Percentiles rank a stretch among this genome's conserved stretches.
Conservation (phyloP, 2,888 invertebrate genomes). For the Tricholauxania praeusta region DNA sequence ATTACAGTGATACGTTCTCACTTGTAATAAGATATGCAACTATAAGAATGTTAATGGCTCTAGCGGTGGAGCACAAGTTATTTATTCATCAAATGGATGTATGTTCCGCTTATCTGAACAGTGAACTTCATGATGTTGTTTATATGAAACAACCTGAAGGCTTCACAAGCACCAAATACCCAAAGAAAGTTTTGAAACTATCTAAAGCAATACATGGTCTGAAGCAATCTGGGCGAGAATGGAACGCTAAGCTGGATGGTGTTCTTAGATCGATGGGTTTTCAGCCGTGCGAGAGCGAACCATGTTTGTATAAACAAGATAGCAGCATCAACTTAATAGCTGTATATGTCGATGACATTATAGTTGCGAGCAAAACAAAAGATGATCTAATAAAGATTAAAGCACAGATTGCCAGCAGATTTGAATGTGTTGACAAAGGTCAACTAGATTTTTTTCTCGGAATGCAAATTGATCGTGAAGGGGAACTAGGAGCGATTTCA, state of each 20-base stretch:
- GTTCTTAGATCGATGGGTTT: slow-evolving; percentile 21
- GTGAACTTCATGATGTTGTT: slow-evolving; percentile 41
- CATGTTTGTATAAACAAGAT: slow-evolving; percentile 36
- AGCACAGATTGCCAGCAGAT: slow-evolving; percentile 10
- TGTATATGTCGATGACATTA: slow-evolving; percentile 35
- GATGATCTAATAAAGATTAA: slow-evolving; percentile 13
- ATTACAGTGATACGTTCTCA: slow-evolving; percentile 45
- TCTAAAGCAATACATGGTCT: slow-evolving; percentile 49
- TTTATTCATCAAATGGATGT: slow-evolving; percentile 46
- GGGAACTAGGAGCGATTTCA: slow-evolving; percentile 33
- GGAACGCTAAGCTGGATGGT: slow-evolving; percentile 44
- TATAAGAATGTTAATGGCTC: slow-evolving; percentile 41
- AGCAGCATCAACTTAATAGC: slow-evolving; percentile 13
- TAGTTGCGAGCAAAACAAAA: slow-evolving; percentile 20
- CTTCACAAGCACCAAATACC: slow-evolving; percentile 25
- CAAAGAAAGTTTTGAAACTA: slow-evolving; percentile 38
- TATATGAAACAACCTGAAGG: slow-evolving; percentile 43
- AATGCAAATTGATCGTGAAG: slow-evolving; percentile 39
- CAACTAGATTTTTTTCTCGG: slow-evolving; percentile 39
- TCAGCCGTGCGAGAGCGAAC: no score
- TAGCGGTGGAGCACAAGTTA: slow-evolving; percentile 41
- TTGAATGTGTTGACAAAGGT: slow-evolving; percentile 27
- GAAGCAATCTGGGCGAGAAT: slow-evolving; percentile 49
- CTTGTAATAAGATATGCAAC: slow-evolving; percentile 43
- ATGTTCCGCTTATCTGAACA: slow-evolving; percentile 44